Evolutionary conservation across 2,113 vertebrate genomes (phyloP), one percentile per base, ranked within the genome.

Genomic region (Hyla sarda): DNA sequence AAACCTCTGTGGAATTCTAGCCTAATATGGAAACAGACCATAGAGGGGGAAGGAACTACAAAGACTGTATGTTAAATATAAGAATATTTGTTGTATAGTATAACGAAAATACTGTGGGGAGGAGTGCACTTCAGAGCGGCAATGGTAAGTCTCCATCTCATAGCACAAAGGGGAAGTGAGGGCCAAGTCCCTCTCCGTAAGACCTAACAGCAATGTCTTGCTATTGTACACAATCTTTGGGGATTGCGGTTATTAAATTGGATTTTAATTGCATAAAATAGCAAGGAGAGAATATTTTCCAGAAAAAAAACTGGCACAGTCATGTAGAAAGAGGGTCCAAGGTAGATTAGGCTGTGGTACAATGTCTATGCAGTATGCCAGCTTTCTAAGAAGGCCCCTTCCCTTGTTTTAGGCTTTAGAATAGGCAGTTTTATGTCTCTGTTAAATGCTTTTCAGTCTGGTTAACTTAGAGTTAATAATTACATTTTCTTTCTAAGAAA

Each of bases 241-340:
- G 25, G 5, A 23, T 30, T 34, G 41, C 48, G 6, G 17, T 58
- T n/a, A n/a, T 74, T n/a, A 47, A 37, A 28, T n/a, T 6, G n/a
- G n/a, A 48, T 75, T 72, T 74, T 48, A 25, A 30, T 41, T 60
- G 32, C 52, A 79, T 58, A 37, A 34, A 32, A 37, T 80, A 37
- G 62, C 54, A 37, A 2, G 10, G 30, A 41, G 54, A 11, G 32
- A 41, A 58, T 1, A n/a, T 47, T 75, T 75, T 75, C n/a, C 45
- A 14, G 12, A 9, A 37, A 37, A n/a, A 79, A 56, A 54, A 17
- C 48, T 23, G 28, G 52, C 50, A 34, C 23, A 21, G 75, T 28
- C 21, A 30, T 10, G 47, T 2, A 52, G 25, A 32, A 19, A 76
- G 28, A 52, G 9, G 41, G n/a, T 25, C 74, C 30, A 56, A 21